phyloP scores from a whole-genome alignment of 2,113 vertebrate genomes.

The Tyrannus savana region DNA sequence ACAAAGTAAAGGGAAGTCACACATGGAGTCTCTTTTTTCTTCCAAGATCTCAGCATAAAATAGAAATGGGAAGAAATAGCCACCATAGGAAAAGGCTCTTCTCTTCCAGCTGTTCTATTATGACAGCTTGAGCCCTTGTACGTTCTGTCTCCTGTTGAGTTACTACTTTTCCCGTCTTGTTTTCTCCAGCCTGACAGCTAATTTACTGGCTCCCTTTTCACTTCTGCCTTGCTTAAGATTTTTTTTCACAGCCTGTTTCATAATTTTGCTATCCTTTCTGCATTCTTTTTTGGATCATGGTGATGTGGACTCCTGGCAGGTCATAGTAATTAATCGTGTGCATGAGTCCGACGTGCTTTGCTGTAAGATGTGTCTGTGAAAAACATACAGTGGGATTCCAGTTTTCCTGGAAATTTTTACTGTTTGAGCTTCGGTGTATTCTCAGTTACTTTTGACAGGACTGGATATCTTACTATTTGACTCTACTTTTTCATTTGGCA shows the following conservation, averaged over 20 bases:
- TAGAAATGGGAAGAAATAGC: neutral
- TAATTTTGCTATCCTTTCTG: conserved; percentile 69
- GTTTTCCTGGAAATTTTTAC: conserved; percentile 82
- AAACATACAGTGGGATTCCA: conserved; percentile 80
- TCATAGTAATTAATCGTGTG: conserved; percentile 78
- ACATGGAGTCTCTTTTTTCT: neutral
- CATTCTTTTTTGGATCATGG: conserved; percentile 66
- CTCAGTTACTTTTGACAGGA: conserved; percentile 70
- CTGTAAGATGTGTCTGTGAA: conserved; percentile 62
- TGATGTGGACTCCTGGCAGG: conserved; percentile 71
- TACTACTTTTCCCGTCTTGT: conserved; percentile 81
- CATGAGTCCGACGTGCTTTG: conserved; percentile 72
- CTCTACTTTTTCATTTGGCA: neutral
- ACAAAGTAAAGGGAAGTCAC: neutral
- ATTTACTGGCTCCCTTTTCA: conserved; percentile 79
- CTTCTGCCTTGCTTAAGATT: conserved; percentile 75
- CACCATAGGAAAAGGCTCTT: neutral
- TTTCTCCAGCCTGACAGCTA: conserved; percentile 81
- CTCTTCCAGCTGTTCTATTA: conserved; percentile 44
- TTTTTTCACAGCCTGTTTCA: conserved; percentile 77
- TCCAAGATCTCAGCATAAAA: neutral
- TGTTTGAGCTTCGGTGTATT: conserved; percentile 74
- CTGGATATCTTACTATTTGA: neutral
- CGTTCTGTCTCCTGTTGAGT: conserved; percentile 71
- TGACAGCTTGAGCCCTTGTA: conserved; percentile 82